These are phyloP conservation scores for Neofelis nebulosa DNA, from an alignment of 2,113 vertebrate species.

Conservation along the genomic window DNA sequence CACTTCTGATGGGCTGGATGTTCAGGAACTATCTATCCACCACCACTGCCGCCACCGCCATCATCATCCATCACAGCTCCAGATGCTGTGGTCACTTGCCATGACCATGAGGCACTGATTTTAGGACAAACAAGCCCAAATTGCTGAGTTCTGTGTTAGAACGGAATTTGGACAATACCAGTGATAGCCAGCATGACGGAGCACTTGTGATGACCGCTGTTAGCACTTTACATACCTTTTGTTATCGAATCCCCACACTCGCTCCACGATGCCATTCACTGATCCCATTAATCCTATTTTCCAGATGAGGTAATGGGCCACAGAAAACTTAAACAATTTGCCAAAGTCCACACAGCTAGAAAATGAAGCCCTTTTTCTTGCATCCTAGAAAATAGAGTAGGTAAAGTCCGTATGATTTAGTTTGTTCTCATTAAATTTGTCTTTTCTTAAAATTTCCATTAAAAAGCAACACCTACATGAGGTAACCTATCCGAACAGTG, in stretches of 20 bases:
- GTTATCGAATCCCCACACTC: not conserved
- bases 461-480: not conserved
- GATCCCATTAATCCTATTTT: not conserved
- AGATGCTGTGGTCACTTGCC: not conserved
- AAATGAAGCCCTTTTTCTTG: conserved; percentile 33
- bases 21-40: conserved; percentile 9
- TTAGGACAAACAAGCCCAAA: not conserved
- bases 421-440: conserved; percentile 47
- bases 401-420: not conserved
- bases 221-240: not conserved
- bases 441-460: conserved; percentile 32
- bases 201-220: not conserved
- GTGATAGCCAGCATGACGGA: not conserved
- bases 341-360: conserved; percentile 52
- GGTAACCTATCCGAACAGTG: not conserved
- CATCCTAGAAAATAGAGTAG: conserved; percentile 24
- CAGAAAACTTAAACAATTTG: conserved; percentile 1
- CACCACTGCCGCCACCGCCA: not conserved
- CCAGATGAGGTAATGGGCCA: conserved; percentile 27
- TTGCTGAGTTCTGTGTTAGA: not conserved
- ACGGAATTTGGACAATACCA: not conserved
- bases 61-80: not conserved
- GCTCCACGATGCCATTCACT: not conserved
- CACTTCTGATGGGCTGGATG: not conserved
- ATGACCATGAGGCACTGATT: not conserved